Conservation (phyloP, 2,888 invertebrate species). For the Apodemia hepburni region DNA sequence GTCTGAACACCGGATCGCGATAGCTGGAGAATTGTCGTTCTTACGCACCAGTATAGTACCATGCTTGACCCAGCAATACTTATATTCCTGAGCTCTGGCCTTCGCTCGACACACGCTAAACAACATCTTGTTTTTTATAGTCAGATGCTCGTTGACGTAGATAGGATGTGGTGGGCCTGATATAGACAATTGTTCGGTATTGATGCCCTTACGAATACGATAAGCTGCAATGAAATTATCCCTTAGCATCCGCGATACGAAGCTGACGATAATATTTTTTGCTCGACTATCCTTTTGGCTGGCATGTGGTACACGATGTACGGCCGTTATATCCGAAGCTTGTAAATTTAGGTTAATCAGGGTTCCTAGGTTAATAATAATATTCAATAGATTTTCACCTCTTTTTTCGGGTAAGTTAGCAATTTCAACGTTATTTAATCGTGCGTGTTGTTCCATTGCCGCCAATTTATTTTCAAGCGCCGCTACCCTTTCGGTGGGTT, state of each 20-base stretch:
- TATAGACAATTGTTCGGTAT: background rate
- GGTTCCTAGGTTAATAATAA: background rate
- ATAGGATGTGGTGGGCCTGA: background rate
- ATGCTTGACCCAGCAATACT: background rate
- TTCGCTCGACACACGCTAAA: background rate
- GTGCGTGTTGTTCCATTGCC: background rate
- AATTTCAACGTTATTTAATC: background rate
- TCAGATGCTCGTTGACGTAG: background rate
- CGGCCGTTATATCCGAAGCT: background rate
- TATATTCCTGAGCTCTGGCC: background rate
- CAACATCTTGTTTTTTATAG: background rate
- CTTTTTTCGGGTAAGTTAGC: background rate
- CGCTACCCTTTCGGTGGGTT: too few relatives aligned
- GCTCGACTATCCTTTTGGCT: too few relatives aligned
- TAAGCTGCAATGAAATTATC: background rate
- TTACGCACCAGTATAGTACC: background rate
- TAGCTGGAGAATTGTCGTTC: background rate
- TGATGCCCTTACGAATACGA: background rate
- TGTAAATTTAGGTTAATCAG: background rate
- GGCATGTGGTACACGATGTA: background rate
- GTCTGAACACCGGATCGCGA: background rate
- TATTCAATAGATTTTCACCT: background rate
- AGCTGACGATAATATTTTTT: background rate
- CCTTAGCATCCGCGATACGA: background rate
- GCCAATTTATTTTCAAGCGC: background rate